Percentiles rank a stretch among this genome's conserved stretches.
These are phyloP conservation scores for Oasisia sp. DNA, from an alignment of 2,888 invertebrate genomes.

Conservation along the genomic window DNA sequence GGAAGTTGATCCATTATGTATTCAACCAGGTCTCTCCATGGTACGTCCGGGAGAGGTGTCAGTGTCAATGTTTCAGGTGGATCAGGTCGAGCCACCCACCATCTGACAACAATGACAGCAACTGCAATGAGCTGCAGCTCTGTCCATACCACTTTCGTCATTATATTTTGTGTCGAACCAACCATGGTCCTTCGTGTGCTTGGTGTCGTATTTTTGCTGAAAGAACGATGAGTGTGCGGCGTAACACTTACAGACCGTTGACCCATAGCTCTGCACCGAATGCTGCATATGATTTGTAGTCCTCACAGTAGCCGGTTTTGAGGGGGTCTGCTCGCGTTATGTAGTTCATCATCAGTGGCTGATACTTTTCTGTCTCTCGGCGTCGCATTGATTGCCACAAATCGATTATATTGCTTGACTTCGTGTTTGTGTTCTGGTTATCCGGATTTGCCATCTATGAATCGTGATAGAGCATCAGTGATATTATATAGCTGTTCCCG, in stretches of 20 bases:
- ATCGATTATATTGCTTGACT: slow-evolving; percentile 19
- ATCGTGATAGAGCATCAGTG: background rate
- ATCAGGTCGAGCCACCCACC: slow-evolving; percentile 18
- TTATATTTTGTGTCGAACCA: slow-evolving; percentile 35
- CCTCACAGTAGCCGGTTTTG: background rate
- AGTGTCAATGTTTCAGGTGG: slow-evolving; percentile 27
- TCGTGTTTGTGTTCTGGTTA: background rate
- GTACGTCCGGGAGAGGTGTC: background rate
- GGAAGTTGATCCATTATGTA: background rate
- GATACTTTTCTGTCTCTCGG: slow-evolving; percentile 18
- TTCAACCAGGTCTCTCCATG: background rate
- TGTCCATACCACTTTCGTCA: slow-evolving; percentile 44
- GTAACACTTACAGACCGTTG: background rate
- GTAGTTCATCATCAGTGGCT: background rate
- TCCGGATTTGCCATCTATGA: background rate
- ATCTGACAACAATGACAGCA: slow-evolving; percentile 41
- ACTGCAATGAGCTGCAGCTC: slow-evolving; percentile 34
- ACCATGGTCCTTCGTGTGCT: slow-evolving; percentile 42
- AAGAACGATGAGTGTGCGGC: slow-evolving; percentile 25
- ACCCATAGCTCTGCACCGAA: slow-evolving; percentile 17
- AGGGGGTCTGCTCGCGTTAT: background rate
- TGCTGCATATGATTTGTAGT: slow-evolving; percentile 8
- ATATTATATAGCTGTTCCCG: background rate
- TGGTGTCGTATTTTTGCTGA: slow-evolving; percentile 36
- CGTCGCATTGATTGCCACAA: slow-evolving; percentile 22